These are phyloP conservation scores for Macrochelys suwanniensis DNA, from an alignment of 2,797 vertebrate genomes.

Conservation along the genomic window DNA sequence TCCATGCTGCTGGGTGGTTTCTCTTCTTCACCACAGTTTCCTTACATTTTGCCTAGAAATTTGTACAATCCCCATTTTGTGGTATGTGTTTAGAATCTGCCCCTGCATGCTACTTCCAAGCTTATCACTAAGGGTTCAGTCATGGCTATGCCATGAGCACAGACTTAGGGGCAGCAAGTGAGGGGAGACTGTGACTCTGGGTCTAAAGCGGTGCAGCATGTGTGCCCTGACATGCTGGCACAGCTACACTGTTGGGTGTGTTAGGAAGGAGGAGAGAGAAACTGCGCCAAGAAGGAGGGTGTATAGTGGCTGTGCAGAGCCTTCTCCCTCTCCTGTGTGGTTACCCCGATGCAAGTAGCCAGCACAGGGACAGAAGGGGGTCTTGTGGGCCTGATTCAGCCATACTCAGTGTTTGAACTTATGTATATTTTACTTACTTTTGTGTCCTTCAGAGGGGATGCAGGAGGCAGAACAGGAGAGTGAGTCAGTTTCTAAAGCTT, in stretches of 20 bases:
- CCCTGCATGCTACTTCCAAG: background rate
- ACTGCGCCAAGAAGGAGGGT: background rate
- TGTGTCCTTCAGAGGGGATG: background rate
- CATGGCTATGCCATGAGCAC: background rate
- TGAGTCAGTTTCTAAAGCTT: background rate
- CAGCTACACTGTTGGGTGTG: background rate
- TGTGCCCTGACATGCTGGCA: background rate
- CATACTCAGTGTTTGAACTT: background rate
- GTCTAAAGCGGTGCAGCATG: background rate
- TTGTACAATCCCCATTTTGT: background rate
- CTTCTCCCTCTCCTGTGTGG: background rate
- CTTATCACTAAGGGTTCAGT: background rate
- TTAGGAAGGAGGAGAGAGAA: background rate
- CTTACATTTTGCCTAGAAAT: background rate
- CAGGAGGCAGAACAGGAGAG: background rate
- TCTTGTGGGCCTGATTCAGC: background rate
- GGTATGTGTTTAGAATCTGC: background rate
- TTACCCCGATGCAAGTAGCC: background rate
- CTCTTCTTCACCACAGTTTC: background rate
- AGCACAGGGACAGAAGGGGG: background rate
- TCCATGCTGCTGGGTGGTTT: no score
- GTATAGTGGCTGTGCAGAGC: background rate
- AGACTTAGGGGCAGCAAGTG: background rate
- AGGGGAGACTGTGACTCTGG: background rate
- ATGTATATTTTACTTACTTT: background rate